Evolutionary conservation across 2,113 vertebrate genomes (phyloP).

Genomic region (Polypterus senegalus): DNA sequence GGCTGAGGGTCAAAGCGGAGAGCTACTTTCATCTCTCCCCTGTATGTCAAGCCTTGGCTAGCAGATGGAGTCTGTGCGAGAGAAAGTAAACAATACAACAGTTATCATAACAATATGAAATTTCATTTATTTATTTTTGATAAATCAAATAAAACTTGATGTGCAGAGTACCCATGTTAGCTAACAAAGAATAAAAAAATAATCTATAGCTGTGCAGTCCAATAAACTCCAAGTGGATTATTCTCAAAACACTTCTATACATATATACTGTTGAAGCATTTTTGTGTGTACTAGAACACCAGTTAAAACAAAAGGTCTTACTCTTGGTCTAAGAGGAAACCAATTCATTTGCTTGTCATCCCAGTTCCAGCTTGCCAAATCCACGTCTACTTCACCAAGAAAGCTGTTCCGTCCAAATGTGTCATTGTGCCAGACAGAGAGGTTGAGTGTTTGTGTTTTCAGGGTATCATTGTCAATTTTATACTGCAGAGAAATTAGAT

Average conservation of each 20-base stretch:
- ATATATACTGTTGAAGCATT: background rate
- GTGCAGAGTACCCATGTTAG: too few species aligned
- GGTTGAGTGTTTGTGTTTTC: conserved; percentile 60
- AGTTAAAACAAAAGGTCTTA: conserved; percentile 29
- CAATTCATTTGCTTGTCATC: conserved; percentile 69
- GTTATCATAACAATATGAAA: conserved; percentile 1
- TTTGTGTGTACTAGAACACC: background rate
- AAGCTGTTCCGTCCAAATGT: conserved; percentile 80
- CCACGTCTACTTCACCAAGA: conserved; percentile 78
- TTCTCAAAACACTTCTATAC: background rate
- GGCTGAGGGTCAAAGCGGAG: conserved; percentile 67
- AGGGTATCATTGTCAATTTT: conserved; percentile 58
- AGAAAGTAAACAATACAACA: conserved; percentile 20
- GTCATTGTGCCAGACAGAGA: conserved; percentile 89
- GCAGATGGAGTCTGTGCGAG: conserved; percentile 31
- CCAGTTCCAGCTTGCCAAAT: conserved; percentile 77
- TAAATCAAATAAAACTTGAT: too few species aligned
- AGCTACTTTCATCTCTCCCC: conserved; percentile 73
- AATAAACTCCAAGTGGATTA: background rate
- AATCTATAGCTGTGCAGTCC: too few species aligned
- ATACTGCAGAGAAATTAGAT: conserved; percentile 47
- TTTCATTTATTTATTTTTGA: background rate
- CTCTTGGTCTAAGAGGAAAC: conserved; percentile 66
- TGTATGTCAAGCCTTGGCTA: conserved; percentile 41
- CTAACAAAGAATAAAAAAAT: too few species aligned